Evolutionary conservation across 2,888 invertebrate species (phyloP).

Genomic region (Aleiodes testaceus): DNA sequence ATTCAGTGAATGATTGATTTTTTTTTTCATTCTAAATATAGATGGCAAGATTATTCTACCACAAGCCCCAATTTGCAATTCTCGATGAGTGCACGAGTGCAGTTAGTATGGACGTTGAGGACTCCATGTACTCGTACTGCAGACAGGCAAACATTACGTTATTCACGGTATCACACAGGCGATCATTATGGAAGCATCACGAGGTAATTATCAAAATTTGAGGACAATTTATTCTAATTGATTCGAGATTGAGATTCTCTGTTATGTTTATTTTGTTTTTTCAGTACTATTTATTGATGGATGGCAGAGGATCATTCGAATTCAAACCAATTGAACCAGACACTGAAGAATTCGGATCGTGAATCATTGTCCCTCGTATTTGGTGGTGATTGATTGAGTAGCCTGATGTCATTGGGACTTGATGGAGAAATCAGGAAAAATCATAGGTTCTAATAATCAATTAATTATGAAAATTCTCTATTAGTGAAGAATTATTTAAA

Average conservation of each 20-base stretch:
- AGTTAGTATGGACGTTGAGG: constrained; percentile 98
- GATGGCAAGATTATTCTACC: constrained; percentile 98
- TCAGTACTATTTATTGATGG: constrained; percentile 93
- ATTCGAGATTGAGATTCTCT: no score
- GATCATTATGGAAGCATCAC: constrained; percentile 97
- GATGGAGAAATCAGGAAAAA: constrained; percentile 18
- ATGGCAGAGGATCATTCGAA: constrained; percentile 92
- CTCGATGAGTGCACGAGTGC: constrained; percentile 99
- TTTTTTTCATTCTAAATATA: constrained; percentile 63
- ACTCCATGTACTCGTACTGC: constrained; percentile 96
- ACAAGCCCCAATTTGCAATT: constrained; percentile 98
- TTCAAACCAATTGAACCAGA: constrained; percentile 90
- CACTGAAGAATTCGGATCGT: constrained; percentile 95
- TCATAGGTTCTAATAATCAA: background rate
- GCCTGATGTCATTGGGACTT: constrained; percentile 46
- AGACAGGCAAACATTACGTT: constrained; percentile 89
- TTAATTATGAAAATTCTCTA: background rate
- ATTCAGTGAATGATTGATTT: constrained; percentile 10
- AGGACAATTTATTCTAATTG: no score
- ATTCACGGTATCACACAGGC: constrained; percentile 97
- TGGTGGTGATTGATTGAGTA: constrained; percentile 34
- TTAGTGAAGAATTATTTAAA: background rate
- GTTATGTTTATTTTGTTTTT: constrained; percentile 51
- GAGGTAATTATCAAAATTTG: constrained; percentile 76
- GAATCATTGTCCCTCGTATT: constrained; percentile 71